These are phyloP conservation scores for Rotaria macrura DNA, from an alignment of 2,888 invertebrate genomes.

Conservation along the genomic window DNA sequence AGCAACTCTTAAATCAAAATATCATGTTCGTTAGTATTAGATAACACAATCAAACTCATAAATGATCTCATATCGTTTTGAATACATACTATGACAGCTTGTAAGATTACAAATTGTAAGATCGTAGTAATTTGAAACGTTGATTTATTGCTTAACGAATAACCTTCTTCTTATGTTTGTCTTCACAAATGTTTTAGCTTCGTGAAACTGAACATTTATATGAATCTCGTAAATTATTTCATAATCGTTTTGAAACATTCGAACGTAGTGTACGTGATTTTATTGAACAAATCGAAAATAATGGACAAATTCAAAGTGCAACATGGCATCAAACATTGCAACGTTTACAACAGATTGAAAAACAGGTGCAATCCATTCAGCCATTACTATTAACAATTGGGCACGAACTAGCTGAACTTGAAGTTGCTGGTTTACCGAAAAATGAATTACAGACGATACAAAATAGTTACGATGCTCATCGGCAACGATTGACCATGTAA, in stretches of 20 bases:
- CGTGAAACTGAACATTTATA: constrained; percentile 16
- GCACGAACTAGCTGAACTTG: not conserved
- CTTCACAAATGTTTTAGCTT: not conserved
- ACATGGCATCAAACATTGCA: not conserved
- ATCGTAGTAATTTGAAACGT: too few relatives aligned
- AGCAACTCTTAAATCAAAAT: too few relatives aligned
- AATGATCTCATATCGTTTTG: too few relatives aligned
- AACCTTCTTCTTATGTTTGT: too few relatives aligned
- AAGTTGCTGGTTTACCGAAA: not conserved
- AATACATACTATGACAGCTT: too few relatives aligned
- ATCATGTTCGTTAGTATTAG: too few relatives aligned
- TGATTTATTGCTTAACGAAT: too few relatives aligned
- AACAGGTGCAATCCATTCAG: not conserved
- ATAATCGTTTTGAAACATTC: constrained; percentile 9
- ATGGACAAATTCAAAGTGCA: constrained; percentile 8
- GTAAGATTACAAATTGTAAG: too few relatives aligned
- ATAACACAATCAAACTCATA: too few relatives aligned
- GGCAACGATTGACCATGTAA: not conserved
- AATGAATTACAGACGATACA: not conserved
- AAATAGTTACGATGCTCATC: not conserved
- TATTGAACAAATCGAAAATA: not conserved
- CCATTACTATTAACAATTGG: not conserved
- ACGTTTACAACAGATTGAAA: not conserved
- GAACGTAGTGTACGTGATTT: not conserved
- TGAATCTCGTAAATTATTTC: constrained; percentile 12